Evolutionary conservation across 2,888 invertebrate genomes (phyloP), one percentile per base, ranked within the genome.

Genomic region (Machimus atricapillus): DNA sequence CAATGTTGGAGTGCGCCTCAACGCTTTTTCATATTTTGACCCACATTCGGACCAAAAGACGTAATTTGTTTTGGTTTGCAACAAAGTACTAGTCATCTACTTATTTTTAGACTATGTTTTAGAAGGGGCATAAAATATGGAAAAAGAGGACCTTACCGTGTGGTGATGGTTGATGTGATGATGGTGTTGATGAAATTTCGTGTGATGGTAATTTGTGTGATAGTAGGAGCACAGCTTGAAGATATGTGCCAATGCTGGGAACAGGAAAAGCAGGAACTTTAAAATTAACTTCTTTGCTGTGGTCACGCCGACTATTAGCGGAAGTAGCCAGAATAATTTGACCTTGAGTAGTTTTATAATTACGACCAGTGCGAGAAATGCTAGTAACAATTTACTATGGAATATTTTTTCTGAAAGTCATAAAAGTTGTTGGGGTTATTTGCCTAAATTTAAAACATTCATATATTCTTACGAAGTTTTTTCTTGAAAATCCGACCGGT

Each of bases 191-290:
- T 97, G 97, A 90, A 94, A 96, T 90, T 97, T 96, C 76, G 96
- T 95, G 19, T 94, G 94, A 90, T 96, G 95, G 90, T 94, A 95
- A 88, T 94, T 94, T 90, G 95, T 95, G 89, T 96, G 96, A 90
- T 97, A 97, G 93, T 96, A 96, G 6, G 96, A 96, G 92, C 97
- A 97, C 19, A 97, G 93, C 91, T 97, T 97, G 93, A 97, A 97
- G 88, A 97, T 94, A 91, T 97, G 96, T 86, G 96, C 95, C 88
- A 97, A 92, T 0, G 96, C 96, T 0, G 97, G 97, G 93, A 97
- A 96, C 58, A 97, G 91, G 93, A 97, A 97, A 31, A 97, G 94
- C 16, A 97, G 92, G 85, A 97, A 93, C 91, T 97, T 97, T 74
- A 97, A 93, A 90, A 97, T 94, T 90, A 97, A 93, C 91, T 97